Percentiles rank a stretch among this genome's conserved stretches.
These are phyloP conservation scores for Keiferia lycopersicella DNA, from an alignment of 2,888 invertebrate species.

Conservation along the genomic window DNA sequence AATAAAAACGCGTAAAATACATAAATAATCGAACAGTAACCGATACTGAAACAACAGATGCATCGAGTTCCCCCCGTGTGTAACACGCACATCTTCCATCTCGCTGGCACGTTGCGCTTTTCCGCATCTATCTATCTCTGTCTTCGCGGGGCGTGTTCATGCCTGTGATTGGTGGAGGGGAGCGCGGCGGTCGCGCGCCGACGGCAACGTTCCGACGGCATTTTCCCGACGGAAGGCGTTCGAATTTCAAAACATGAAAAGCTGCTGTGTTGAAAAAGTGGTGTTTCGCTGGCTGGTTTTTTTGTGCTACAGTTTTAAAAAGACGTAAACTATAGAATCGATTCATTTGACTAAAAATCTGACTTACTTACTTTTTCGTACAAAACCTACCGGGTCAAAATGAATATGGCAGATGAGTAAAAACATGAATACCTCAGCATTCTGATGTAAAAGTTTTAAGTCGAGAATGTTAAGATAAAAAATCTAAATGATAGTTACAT, in stretches of 20 bases:
- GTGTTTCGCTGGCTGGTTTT: not conserved
- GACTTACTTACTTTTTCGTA: not conserved
- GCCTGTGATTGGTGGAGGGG: slow-evolving; percentile 71
- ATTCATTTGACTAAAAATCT: not conserved
- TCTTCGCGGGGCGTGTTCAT: slow-evolving; percentile 68
- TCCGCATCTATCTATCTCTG: slow-evolving; percentile 50
- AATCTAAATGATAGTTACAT: too few species aligned
- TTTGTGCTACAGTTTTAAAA: slow-evolving; percentile 1
- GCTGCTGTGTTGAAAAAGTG: slow-evolving; percentile 35
- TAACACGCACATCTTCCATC: slow-evolving; percentile 64
- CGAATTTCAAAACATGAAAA: slow-evolving; percentile 54
- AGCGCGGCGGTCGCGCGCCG: slow-evolving; percentile 58
- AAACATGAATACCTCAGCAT: too few species aligned
- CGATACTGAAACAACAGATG: slow-evolving; percentile 78
- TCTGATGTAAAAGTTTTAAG: too few species aligned
- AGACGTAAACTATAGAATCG: not conserved
- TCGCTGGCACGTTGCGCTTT: slow-evolving; percentile 51
- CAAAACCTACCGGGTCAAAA: too few species aligned
- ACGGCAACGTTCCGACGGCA: slow-evolving; percentile 70
- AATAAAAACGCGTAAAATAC: slow-evolving; percentile 56
- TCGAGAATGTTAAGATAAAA: too few species aligned
- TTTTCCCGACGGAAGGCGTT: slow-evolving; percentile 74
- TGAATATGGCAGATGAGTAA: too few species aligned
- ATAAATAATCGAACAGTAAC: slow-evolving; percentile 74
- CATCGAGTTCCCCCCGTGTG: slow-evolving; percentile 74